Base-by-base conservation (phyloP, 1,140 invertebrate genomes). In the Meteorus sp. region DNA sequence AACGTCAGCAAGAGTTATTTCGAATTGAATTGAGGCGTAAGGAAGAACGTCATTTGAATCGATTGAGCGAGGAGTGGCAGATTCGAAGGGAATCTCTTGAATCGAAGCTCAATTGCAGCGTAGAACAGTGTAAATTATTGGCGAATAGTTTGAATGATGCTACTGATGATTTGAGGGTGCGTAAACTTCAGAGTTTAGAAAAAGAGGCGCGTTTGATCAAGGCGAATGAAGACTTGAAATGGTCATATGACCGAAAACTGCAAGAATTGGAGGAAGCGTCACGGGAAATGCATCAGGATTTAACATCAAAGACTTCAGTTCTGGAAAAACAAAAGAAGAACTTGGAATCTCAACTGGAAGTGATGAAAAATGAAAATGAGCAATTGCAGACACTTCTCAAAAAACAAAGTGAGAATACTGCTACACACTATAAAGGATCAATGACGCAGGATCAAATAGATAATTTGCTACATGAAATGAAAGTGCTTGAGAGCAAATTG, bases 401-500 rank as follows among this genome's bases (percentile, higher is more conserved):
- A 17, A 72, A 76, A 35, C 76, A 79, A 52, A 58, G 61, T 11
- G 64, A 79, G 44, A 69, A 82, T 55, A 39, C 84, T 0, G 52
- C 71, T 50, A 62, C 60, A 11, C 68, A 74, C 59, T 73, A 78
- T 48, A 81, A 82, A 67, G 70, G 67, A 11, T 70, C 72, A 1
- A 59, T 79, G 43, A 75, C 77, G 0, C 74, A 77, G 41, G 73
- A 81, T 60, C 80, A 83, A 70, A 79, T 79, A 3, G 63, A 73
- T 2, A 73, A 64, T 17, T 68, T 83, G 3, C 55, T 83, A 13
- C 73, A 81, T 51, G 75, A 84, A 31, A 56, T 85, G 68, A 81
- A 82, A 58, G 75, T 66, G 47, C 64, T 85, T n/a, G 81, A 86
- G 63, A 78, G 85, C 70, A 85, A 85, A 69, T 66, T 85, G 31